Conservation (phyloP, 2,113 vertebrate genomes). For the Peucedramus taeniatus region DNA sequence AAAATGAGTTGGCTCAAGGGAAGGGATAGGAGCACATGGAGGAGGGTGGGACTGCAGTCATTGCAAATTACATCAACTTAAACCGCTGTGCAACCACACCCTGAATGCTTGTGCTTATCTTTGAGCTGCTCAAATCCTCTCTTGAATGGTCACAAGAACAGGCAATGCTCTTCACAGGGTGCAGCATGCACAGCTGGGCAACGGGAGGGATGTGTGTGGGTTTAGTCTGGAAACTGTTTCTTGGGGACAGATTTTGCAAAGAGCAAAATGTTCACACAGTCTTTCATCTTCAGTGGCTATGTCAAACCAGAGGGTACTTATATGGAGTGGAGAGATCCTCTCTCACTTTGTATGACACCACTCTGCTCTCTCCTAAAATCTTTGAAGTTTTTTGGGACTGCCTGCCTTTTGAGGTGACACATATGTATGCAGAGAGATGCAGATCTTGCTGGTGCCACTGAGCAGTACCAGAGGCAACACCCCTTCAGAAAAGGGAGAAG, state of each 20-base stretch:
- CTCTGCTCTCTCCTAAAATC: not conserved
- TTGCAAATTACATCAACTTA: conserved; percentile 7
- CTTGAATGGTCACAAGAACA: not conserved
- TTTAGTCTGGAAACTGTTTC: not conserved
- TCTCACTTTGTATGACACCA: fast-evolving
- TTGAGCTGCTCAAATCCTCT: not conserved
- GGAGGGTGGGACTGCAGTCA: not conserved
- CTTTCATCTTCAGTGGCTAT: not conserved
- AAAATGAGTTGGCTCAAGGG: not conserved
- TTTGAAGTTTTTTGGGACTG: not conserved
- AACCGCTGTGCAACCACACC: not conserved
- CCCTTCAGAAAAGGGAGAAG: not conserved
- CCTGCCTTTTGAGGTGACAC: not conserved
- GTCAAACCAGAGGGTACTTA: not conserved
- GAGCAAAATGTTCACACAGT: fast-evolving
- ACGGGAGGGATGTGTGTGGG: fast-evolving
- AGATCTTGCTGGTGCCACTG: not conserved
- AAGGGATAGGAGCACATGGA: not conserved
- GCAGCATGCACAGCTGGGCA: not conserved
- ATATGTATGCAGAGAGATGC: not conserved
- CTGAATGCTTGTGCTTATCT: not conserved
- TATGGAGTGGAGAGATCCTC: not conserved
- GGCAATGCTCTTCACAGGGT: not conserved
- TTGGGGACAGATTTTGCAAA: not conserved
- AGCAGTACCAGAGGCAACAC: not conserved